Evolutionary conservation across 2,113 vertebrate genomes (phyloP).

Genomic region (Natator depressus): DNA sequence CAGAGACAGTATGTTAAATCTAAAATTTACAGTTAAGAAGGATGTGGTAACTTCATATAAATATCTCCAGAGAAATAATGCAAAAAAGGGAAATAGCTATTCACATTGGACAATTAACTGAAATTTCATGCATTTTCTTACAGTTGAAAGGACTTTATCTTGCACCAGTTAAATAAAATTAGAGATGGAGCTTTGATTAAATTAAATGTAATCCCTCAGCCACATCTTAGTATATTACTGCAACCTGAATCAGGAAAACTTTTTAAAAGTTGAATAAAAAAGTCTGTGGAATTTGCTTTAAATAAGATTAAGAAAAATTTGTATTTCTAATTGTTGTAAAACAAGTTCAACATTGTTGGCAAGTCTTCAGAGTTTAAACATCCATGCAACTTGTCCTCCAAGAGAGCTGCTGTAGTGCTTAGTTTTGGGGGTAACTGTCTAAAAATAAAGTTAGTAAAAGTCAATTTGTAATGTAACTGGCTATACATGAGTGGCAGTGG

Average conservation of each 20-base stretch:
- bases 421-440: neutral
- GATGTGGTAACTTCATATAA: neutral
- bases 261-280: neutral
- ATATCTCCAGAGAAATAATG: neutral
- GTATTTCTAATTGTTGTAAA: neutral
- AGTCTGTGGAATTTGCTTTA: neutral
- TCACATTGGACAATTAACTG: constrained; percentile 21
- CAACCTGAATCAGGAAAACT: neutral
- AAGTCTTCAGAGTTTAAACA: neutral
- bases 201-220: constrained; percentile 44
- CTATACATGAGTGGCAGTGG: neutral
- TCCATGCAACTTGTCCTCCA: neutral
- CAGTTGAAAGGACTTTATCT: constrained; percentile 66
- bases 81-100: neutral
- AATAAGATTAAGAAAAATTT: neutral
- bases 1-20: neutral
- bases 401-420: neutral
- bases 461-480: neutral
- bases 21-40: neutral
- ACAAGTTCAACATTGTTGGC: neutral
- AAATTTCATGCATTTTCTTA: constrained; percentile 64
- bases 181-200: constrained; percentile 44
- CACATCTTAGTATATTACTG: constrained; percentile 14
- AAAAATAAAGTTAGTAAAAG: constrained; percentile 1
- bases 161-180: constrained; percentile 55